Percentiles rank a stretch among this genome's conserved stretches.
Evolutionary conservation across 2,113 vertebrate species (phyloP).

Genomic region (Sturnira hondurensis): DNA sequence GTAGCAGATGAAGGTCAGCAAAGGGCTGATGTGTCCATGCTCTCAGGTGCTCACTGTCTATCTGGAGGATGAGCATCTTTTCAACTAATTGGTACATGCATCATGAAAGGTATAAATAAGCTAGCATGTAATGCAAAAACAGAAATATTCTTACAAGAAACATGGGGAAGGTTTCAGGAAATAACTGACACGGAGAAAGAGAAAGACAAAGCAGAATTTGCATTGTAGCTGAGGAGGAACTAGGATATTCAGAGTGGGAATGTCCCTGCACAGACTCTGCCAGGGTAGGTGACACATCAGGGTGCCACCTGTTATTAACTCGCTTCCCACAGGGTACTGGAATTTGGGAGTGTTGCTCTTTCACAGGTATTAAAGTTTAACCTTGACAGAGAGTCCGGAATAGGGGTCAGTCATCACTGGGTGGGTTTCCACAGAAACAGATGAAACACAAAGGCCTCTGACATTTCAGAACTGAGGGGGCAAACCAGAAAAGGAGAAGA

Average conservation of each 20-base stretch:
- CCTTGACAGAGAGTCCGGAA: not conserved
- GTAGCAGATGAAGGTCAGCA: not conserved
- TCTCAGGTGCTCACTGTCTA: not conserved
- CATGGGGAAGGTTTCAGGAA: not conserved
- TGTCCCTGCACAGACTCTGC: too few relatives aligned
- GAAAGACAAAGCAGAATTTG: not conserved
- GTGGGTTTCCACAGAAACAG: not conserved
- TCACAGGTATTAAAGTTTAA: too few relatives aligned
- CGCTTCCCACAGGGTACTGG: not conserved
- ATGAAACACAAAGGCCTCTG: not conserved
- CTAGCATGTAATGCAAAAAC: not conserved
- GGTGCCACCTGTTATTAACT: not conserved
- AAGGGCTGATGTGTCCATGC: accelerated
- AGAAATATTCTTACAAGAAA: not conserved
- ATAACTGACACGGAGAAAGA: not conserved
- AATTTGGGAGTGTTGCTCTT: not conserved
- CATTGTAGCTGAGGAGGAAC: not conserved
- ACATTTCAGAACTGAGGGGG: not conserved
- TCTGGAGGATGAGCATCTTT: not conserved
- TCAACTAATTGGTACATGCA: not conserved
- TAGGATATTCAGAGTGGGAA: not conserved
- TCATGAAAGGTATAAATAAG: not conserved
- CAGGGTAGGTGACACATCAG: not conserved
- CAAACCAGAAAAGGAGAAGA: not conserved
- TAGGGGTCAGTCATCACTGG: not conserved